These are phyloP conservation scores for Stegostoma tigrinum DNA, from an alignment of 2,113 vertebrate genomes.

Conservation along the genomic window DNA sequence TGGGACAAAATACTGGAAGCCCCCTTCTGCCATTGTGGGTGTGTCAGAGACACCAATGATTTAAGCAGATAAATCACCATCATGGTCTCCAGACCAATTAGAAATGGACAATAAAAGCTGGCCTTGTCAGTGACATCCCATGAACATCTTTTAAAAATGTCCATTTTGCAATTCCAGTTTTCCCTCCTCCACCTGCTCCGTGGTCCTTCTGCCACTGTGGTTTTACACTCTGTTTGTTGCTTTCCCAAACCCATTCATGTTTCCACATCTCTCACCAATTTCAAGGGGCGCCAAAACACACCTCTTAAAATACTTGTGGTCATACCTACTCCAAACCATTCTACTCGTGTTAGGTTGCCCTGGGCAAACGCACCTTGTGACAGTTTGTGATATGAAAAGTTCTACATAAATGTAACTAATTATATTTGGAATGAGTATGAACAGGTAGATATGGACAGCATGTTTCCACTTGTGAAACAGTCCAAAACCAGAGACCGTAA, in stretches of 20 bases:
- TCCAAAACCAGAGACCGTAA: too few relatives aligned
- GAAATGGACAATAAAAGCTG: too few relatives aligned
- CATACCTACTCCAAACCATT: neutral
- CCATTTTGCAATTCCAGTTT: neutral
- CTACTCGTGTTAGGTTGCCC: neutral
- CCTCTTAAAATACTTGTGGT: neutral
- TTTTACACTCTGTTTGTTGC: neutral
- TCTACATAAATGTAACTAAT: neutral
- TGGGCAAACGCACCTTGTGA: neutral
- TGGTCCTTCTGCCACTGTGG: neutral
- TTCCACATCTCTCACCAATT: neutral
- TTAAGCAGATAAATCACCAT: too few relatives aligned
- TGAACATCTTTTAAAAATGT: neutral
- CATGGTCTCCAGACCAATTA: too few relatives aligned
- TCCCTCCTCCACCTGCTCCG: neutral
- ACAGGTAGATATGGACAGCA: neutral
- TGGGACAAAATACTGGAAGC: too few relatives aligned
- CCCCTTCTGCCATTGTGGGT: too few relatives aligned
- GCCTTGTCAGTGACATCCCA: too few relatives aligned
- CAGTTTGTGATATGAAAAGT: neutral
- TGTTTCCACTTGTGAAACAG: neutral
- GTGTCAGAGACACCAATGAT: too few relatives aligned
- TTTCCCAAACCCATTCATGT: neutral
- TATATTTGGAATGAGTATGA: neutral
- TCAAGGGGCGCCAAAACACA: neutral